Base-by-base conservation (phyloP, 2,888 invertebrate species). In the Piscicola geometra region DNA sequence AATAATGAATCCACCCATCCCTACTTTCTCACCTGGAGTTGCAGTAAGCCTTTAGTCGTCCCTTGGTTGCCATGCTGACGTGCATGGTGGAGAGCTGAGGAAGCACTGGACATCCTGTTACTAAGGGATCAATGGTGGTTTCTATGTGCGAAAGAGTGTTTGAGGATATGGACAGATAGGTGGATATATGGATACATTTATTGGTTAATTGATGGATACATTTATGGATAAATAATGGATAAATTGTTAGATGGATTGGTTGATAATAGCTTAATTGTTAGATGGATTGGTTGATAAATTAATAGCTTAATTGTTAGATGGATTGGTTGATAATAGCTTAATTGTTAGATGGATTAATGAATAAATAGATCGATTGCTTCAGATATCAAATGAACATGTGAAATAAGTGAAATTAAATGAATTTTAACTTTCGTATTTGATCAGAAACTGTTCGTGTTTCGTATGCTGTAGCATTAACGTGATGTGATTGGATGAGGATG, bases 401-500 rank as follows among this genome's bases (percentile, higher is more conserved):
- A 21, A 15, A 56, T 56, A 56, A 56, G 9, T 56, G 9, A 5
- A 15, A 56, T 5, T 5, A 56, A 21, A 5, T 56, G n/a, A 56
- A 56, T 18, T 56, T 5, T 18, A 15, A 64, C 73, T 36, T 35
- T 64, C 25, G 64, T 73, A 73, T 50, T 64, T 52, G n/a, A 73
- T 60, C 21, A 73, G 33, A 64, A 64, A 64, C 33, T 30, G 30
- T 18, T 30, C 18, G 9, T 32, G 33, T 35, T 33, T 56, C n/a
- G 33, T 33, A 32, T 21, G 35, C 32, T 73, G 41, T 1, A 73
- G 35, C 18, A 50, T 52, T 25, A 73, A 9, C 3, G 1, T 36
- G 12, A 73, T 64, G 5, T 64, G 73, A 60, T 73, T 73, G 33
- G 73, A 60, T 12, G 35, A n/a, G 15, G 73, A 73, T 32, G 73